phyloP scores from a whole-genome alignment of 2,113 vertebrate genomes.

The Nesogale talazaci region DNA sequence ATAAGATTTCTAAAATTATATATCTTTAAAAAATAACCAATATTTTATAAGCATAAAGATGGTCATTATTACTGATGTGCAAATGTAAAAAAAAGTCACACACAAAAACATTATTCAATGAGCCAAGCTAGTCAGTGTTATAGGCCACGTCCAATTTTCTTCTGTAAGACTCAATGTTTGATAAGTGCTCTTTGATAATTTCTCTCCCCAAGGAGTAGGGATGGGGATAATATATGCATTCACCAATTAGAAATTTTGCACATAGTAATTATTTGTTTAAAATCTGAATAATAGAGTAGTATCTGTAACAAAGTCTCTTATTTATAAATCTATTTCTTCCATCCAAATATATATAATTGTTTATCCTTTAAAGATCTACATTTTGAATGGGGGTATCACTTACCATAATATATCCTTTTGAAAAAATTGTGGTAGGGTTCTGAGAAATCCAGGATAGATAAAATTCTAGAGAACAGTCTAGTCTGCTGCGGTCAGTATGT shows the following conservation, averaged over 20 bases:
- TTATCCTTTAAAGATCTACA: slow-evolving; percentile 17
- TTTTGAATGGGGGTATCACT: neutral
- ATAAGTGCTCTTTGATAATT: slow-evolving; percentile 32
- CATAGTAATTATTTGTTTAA: slow-evolving; percentile 10
- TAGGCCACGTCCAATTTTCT: neutral
- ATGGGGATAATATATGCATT: neutral
- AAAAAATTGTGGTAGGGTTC: neutral
- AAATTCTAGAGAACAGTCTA: neutral
- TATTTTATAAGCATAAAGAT: neutral
- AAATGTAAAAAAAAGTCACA: neutral
- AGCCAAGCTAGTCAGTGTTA: neutral
- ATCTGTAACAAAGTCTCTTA: neutral
- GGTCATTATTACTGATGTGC: neutral
- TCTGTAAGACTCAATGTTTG: neutral
- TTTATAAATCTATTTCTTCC: neutral
- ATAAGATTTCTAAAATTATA: slow-evolving; percentile 12
- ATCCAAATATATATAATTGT: neutral
- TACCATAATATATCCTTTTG: neutral
- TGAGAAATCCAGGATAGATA: neutral
- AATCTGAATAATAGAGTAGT: neutral
- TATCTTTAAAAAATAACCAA: neutral
- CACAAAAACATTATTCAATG: neutral
- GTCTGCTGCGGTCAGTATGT: neutral
- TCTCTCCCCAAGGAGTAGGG: neutral
- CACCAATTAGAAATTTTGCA: neutral